phyloP scores from a whole-genome alignment of 2,113 vertebrate species.

The Hiodon tergisus region DNA sequence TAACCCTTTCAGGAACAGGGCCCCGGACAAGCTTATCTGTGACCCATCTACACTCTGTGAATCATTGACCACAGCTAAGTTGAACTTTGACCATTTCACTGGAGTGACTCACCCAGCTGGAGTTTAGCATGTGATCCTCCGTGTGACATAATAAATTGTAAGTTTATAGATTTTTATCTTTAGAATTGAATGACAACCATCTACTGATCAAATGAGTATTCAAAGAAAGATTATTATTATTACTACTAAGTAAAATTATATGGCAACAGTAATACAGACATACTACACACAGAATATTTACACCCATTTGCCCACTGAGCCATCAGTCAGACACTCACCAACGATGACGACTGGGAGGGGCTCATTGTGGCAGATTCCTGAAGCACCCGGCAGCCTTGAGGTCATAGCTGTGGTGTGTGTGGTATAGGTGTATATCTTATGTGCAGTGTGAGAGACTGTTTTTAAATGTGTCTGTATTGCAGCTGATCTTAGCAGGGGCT shows the following conservation, averaged over 20 bases:
- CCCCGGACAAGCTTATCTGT: background rate
- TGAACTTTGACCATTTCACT: background rate
- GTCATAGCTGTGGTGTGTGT: background rate
- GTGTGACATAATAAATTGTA: background rate
- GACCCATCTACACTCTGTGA: background rate
- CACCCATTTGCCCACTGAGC: background rate
- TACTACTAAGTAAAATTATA: too few species aligned
- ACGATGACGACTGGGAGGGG: constrained; percentile 25
- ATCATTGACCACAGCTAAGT: constrained; percentile 10
- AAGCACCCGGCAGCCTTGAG: background rate
- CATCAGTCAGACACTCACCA: constrained; percentile 7
- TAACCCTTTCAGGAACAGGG: too few species aligned
- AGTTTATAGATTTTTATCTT: background rate
- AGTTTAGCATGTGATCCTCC: background rate
- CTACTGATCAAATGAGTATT: background rate
- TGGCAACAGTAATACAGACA: too few species aligned
- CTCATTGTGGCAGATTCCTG: background rate
- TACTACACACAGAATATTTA: too few species aligned
- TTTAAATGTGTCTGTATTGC: background rate
- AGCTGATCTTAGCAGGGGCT: background rate
- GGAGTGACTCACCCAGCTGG: background rate
- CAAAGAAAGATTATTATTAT: background rate
- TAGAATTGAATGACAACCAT: background rate
- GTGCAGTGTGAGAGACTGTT: background rate
- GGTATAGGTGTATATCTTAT: background rate